Conservation (phyloP, 2,113 vertebrate genomes). For the Myrmecobius fasciatus region DNA sequence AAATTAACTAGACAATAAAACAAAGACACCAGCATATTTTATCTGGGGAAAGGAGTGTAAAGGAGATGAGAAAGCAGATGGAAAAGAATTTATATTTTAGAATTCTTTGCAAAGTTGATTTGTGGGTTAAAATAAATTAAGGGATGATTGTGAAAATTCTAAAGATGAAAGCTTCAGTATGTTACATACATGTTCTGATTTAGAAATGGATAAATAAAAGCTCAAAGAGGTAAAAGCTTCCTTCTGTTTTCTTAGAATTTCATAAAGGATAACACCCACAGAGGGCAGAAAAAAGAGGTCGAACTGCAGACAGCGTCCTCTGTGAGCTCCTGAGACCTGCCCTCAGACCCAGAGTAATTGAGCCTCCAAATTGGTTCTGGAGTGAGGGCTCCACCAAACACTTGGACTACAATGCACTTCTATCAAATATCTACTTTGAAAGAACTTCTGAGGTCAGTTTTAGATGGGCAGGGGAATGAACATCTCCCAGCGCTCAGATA, state of each 20-base stretch:
- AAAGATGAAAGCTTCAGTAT: neutral
- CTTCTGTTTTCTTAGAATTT: neutral
- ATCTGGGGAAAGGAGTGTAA: neutral
- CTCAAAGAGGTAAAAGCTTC: neutral
- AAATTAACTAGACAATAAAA: neutral
- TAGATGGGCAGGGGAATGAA: no score
- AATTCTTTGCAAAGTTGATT: neutral
- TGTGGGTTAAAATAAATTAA: neutral
- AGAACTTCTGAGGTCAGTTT: no score
- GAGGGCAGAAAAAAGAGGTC: no score
- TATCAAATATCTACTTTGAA: no score
- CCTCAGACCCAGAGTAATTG: no score
- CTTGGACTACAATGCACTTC: no score
- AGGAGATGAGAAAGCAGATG: neutral
- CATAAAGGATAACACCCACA: neutral
- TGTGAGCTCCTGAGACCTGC: no score
- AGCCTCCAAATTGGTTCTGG: no score
- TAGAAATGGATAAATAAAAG: no score
- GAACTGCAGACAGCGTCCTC: no score
- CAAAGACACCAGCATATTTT: neutral
- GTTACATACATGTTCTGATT: neutral
- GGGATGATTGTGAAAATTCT: neutral
- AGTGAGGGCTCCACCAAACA: no score
- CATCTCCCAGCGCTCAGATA: no score
- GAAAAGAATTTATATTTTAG: neutral